These are phyloP conservation scores for Aphidoletes aphidimyza DNA, from an alignment of 2,888 invertebrate species.

Conservation along the genomic window DNA sequence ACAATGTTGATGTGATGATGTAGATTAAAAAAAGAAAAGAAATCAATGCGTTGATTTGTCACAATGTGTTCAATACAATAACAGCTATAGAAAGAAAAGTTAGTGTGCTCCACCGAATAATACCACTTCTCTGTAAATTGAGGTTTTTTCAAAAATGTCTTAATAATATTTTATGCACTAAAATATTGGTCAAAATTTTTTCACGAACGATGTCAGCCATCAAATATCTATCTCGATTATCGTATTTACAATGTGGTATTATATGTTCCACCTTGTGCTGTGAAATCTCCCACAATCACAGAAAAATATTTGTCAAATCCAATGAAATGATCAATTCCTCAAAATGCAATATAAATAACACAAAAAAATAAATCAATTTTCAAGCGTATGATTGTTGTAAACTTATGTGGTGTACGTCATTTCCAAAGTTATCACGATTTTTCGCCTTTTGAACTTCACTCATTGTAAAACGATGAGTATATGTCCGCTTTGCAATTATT, in stretches of 20 bases:
- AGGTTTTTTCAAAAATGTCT: too few relatives aligned
- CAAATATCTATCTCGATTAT: too few relatives aligned
- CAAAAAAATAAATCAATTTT: background rate
- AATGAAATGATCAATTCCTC: background rate
- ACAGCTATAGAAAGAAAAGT: background rate
- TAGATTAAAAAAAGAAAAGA: background rate
- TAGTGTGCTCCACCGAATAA: too few relatives aligned
- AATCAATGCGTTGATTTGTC: background rate
- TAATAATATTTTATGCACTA: too few relatives aligned
- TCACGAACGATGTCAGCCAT: too few relatives aligned
- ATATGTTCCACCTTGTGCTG: background rate
- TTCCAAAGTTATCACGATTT: slow-evolving; percentile 5
- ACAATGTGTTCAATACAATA: background rate
- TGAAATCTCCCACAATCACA: background rate
- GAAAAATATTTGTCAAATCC: background rate
- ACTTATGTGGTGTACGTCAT: slow-evolving; percentile 3
- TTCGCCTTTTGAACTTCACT: background rate
- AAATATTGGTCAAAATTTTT: too few relatives aligned
- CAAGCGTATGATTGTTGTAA: background rate
- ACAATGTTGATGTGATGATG: slow-evolving; percentile 12
- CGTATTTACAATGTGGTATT: too few relatives aligned
- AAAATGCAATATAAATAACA: slow-evolving; percentile 42
- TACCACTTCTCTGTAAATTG: too few relatives aligned
- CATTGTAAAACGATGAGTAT: background rate
- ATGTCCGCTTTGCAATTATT: background rate